These are phyloP conservation scores for Sinocyclocheilus maitianheensis DNA, from an alignment of 2,113 vertebrate genomes.

Conservation along the genomic window DNA sequence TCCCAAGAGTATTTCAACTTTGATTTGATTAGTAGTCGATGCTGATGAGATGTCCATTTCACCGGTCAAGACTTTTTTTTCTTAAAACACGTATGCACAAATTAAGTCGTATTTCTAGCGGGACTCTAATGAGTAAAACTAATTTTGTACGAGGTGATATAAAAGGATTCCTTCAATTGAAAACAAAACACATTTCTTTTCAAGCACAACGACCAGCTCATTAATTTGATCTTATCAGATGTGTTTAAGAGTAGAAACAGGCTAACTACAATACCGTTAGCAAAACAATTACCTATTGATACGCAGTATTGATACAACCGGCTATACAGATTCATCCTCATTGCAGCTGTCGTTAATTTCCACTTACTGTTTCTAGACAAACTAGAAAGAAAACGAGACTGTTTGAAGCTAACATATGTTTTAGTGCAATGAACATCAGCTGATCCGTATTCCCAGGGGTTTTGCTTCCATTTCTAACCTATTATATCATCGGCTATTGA, in stretches of 20 bases:
- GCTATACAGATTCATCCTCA: slow-evolving; percentile 40
- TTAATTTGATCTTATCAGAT: slow-evolving; percentile 36
- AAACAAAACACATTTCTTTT: neutral
- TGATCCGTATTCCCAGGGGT: slow-evolving; percentile 31
- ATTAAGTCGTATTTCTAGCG: neutral
- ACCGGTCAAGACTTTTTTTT: too few species aligned
- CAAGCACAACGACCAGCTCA: neutral
- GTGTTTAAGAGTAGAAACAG: slow-evolving; percentile 24
- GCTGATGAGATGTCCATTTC: neutral
- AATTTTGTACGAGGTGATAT: neutral
- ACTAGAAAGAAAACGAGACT: slow-evolving; percentile 3
- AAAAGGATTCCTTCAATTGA: neutral
- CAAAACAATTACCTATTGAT: slow-evolving; percentile 42
- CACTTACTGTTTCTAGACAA: slow-evolving; percentile 23
- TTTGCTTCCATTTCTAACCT: slow-evolving; percentile 35
- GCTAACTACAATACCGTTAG: slow-evolving; percentile 36
- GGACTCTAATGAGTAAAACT: slow-evolving; percentile 8
- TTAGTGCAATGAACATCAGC: slow-evolving; percentile 44
- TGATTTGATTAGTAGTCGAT: neutral
- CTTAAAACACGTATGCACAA: neutral
- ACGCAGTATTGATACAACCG: neutral
- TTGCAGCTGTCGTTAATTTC: slow-evolving; percentile 32
- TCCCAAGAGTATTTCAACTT: slow-evolving; percentile 10
- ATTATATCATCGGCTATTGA: slow-evolving; percentile 56
- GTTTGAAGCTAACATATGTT: slow-evolving; percentile 36